Evolutionary conservation across 23 tunicate genomes (phyloP).

Genomic region (Diplosoma virens): DNA sequence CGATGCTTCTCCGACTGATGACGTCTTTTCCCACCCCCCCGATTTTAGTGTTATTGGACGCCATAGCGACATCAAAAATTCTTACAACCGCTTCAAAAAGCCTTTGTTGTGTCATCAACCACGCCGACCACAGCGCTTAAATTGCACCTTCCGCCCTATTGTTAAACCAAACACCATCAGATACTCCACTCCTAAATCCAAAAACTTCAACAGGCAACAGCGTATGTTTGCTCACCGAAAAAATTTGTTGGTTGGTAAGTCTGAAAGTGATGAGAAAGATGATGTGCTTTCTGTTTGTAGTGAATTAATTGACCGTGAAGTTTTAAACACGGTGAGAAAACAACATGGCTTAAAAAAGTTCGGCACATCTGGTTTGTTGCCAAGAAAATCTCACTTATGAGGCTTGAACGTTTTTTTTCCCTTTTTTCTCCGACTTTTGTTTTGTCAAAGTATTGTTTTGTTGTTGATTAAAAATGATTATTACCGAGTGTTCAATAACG

Average conservation of each 20-base stretch:
- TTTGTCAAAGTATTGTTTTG: too few species aligned
- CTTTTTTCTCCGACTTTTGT: too few species aligned
- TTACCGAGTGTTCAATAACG: too few species aligned
- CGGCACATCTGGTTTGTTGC: neutral
- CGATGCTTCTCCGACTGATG: slow-evolving; percentile 5
- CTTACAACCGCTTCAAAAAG: too few species aligned
- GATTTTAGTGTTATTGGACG: neutral
- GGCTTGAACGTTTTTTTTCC: too few species aligned
- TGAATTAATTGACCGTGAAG: slow-evolving; percentile 21
- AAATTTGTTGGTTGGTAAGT: too few species aligned
- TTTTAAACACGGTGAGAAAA: neutral
- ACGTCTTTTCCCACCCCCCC: slow-evolving; percentile 1
- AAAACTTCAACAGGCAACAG: neutral
- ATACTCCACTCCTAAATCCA: slow-evolving; percentile 11
- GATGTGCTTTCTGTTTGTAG: slow-evolving; percentile 18
- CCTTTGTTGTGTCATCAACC: too few species aligned
- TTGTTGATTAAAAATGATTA: too few species aligned
- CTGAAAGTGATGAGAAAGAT: neutral
- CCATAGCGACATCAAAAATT: too few species aligned
- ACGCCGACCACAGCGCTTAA: too few species aligned
- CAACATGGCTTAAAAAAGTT: neutral
- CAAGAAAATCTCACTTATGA: too few species aligned
- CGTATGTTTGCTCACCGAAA: neutral
- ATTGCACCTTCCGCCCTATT: too few species aligned
- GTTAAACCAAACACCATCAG: neutral